phyloP scores from a whole-genome alignment of 1,140 invertebrate genomes.

The Diuraphis noxia region DNA sequence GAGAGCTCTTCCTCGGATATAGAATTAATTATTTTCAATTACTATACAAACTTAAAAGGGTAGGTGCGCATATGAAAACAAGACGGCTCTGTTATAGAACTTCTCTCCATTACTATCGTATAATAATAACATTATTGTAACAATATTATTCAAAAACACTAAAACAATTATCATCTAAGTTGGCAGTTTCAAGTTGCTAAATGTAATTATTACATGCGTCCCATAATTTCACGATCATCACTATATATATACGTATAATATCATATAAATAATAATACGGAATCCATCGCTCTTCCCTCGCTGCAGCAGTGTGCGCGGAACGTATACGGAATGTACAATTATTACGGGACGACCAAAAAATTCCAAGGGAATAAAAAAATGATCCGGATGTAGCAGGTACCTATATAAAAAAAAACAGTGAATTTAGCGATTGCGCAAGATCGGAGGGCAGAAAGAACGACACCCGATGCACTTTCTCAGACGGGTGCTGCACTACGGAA shows the following conservation, averaged over 20 bases:
- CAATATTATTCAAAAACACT: constrained; percentile 27
- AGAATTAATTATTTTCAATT: constrained; percentile 31
- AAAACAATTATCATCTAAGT: constrained; percentile 12
- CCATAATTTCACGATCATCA: neutral
- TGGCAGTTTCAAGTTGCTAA: neutral
- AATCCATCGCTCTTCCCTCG: neutral
- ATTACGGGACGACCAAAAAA: neutral
- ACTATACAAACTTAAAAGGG: constrained; percentile 1
- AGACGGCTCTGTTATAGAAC: neutral
- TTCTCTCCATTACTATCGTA: constrained; percentile 1
- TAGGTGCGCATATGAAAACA: neutral
- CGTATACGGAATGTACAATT: neutral
- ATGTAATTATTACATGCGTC: neutral
- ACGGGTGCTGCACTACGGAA: constrained; percentile 16
- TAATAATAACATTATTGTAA: constrained; percentile 17
- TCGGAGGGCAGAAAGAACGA: neutral
- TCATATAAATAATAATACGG: neutral
- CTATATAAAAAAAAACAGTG: neutral
- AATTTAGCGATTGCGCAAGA: neutral
- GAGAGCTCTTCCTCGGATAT: neutral
- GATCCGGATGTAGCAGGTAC: neutral
- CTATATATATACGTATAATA: neutral
- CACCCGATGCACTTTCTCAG: neutral
- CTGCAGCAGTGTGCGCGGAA: neutral
- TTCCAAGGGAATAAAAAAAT: neutral